A percentile compares a stretch with the other conserved stretches of the same genome.
These are phyloP conservation scores for Hirundo rustica DNA, from an alignment of 2,797 vertebrate species.

Conservation along the genomic window DNA sequence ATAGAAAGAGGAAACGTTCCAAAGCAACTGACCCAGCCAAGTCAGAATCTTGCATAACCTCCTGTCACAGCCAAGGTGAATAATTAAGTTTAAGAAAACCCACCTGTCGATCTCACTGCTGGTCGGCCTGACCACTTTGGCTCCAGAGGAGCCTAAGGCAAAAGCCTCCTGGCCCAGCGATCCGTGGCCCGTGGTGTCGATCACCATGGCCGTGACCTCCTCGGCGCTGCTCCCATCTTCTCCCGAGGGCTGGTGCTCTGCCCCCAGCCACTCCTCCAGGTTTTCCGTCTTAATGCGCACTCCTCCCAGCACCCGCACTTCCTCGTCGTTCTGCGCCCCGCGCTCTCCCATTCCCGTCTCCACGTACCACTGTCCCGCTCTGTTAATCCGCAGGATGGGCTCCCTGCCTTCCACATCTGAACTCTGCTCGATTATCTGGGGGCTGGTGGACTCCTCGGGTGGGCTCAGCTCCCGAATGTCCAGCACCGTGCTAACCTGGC, in stretches of 20 bases:
- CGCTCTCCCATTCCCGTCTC: conserved; percentile 82
- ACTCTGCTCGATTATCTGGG: conserved; percentile 87
- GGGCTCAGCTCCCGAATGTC: conserved; percentile 88
- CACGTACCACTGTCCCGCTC: conserved; percentile 96
- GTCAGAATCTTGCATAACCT: neutral
- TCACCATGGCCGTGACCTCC: conserved; percentile 90
- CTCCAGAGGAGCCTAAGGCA: conserved; percentile 76
- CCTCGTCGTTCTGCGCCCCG: conserved; percentile 76
- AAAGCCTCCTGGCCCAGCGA: conserved; percentile 83
- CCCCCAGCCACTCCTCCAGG: conserved; percentile 91
- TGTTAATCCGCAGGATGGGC: conserved; percentile 92
- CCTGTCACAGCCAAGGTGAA: neutral
- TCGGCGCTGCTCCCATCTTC: conserved; percentile 89
- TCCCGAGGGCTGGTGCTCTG: conserved; percentile 86
- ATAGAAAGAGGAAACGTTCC: neutral
- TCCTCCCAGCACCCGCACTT: conserved; percentile 82
- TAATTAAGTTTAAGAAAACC: conserved; percentile 1
- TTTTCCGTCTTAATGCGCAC: conserved; percentile 92
- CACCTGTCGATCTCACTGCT: conserved; percentile 95
- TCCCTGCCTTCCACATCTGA: conserved; percentile 82
- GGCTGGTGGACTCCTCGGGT: conserved; percentile 88
- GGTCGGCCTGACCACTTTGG: conserved; percentile 86
- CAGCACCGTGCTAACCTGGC: conserved; percentile 79
- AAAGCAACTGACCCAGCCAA: neutral
- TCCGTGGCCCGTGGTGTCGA: conserved; percentile 90